Conservation (phyloP, 2,888 invertebrate species). For the Sarcophaga subvicina region DNA sequence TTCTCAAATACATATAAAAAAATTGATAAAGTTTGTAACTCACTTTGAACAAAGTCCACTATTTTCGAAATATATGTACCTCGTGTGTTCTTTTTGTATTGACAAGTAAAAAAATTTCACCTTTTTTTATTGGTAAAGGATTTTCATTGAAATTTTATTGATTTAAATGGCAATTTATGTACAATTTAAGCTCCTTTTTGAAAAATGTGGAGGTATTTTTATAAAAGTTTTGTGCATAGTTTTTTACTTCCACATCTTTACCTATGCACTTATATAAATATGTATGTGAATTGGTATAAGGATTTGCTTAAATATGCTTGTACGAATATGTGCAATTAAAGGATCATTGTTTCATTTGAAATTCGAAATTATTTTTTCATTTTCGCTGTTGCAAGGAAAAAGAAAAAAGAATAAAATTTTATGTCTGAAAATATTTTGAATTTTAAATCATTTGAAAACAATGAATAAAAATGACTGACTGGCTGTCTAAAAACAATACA, state of each 20-base stretch:
- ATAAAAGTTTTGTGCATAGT: no score
- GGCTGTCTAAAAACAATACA: neutral
- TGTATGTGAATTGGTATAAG: neutral
- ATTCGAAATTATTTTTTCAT: neutral
- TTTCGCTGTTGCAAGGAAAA: neutral
- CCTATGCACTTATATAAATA: neutral
- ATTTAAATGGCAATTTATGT: constrained; percentile 55
- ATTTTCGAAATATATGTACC: no score
- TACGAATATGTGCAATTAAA: neutral
- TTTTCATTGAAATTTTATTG: constrained; percentile 60
- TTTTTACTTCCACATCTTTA: neutral
- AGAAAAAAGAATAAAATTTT: neutral
- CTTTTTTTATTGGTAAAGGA: constrained; percentile 30
- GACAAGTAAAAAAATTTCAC: neutral
- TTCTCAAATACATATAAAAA: no score
- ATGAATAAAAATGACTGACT: constrained; percentile 33
- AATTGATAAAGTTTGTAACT: no score
- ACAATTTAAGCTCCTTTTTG: constrained; percentile 35
- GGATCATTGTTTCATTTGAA: neutral
- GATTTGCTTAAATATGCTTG: neutral
- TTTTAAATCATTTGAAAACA: constrained; percentile 31
- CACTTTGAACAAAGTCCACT: no score
- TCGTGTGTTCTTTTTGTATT: no score
- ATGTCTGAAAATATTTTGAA: constrained; percentile 32
- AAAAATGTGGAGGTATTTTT: neutral